A percentile compares a stretch with the other conserved stretches of the same genome.
Evolutionary conservation across 37 sponge, comb jelly and placozoan species (phyloP).

Genomic region (Cladorhizidae sp.): DNA sequence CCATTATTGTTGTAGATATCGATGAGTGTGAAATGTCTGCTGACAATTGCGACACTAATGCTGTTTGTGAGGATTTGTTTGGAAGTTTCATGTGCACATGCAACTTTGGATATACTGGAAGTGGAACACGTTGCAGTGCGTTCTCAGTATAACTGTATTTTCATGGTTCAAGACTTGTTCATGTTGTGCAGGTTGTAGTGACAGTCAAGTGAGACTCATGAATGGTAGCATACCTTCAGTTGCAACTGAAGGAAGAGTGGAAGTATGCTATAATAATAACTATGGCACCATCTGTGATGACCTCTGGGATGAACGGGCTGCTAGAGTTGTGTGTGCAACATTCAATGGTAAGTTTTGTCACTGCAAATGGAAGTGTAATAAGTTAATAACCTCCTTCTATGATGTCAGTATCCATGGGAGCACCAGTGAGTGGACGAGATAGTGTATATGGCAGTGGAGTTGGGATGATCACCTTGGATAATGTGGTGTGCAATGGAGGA

Average conservation of each 20-base stretch:
- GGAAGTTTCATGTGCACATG: constrained; percentile 48
- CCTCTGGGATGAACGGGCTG: constrained; percentile 28
- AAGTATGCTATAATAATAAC: constrained; percentile 24
- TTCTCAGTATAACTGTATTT: background rate
- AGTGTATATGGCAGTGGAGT: constrained; percentile 13
- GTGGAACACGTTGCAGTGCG: constrained; percentile 16
- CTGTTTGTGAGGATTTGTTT: constrained; percentile 18
- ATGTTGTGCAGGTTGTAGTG: constrained; percentile 6
- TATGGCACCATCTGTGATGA: constrained; percentile 44
- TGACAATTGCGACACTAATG: constrained; percentile 18
- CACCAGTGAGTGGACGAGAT: constrained; percentile 13
- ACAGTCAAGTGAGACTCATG: constrained; percentile 21
- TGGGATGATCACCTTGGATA: constrained; percentile 33
- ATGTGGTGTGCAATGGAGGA: constrained; percentile 32
- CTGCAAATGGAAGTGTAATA: background rate
- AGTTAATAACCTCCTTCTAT: background rate
- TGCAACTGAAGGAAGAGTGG: constrained; percentile 22
- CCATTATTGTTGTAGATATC: constrained; percentile 18
- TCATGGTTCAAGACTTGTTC: background rate
- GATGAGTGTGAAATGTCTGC: constrained; percentile 27
- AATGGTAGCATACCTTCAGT: constrained; percentile 15
- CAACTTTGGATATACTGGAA: constrained; percentile 27
- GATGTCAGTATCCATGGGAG: background rate
- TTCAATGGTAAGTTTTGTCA: constrained; percentile 4
- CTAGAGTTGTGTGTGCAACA: constrained; percentile 14